Conservation (phyloP, 2,113 vertebrate species). For the Crotalus horridus region DNA sequence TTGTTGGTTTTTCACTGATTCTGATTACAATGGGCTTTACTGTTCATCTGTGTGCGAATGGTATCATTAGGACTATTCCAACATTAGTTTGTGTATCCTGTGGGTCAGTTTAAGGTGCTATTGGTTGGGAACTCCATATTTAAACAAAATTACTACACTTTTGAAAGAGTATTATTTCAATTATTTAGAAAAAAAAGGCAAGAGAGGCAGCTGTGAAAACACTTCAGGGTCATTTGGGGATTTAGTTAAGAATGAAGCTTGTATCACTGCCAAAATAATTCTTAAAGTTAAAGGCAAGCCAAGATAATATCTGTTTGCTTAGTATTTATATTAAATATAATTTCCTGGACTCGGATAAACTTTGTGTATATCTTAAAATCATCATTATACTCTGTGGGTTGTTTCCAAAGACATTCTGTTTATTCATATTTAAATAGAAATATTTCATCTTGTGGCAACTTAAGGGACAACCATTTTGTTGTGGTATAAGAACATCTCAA, state of each 20-base stretch:
- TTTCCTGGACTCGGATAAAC: not conserved
- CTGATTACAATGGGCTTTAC: not conserved
- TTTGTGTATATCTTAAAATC: not conserved
- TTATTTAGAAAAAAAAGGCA: slow-evolving; percentile 28
- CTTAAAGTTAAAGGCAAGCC: slow-evolving; percentile 4
- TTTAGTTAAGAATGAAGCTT: not conserved
- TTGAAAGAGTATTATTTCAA: not conserved
- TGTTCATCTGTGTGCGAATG: not conserved
- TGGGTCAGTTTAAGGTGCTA: not conserved
- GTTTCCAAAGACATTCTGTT: not conserved
- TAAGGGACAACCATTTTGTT: not conserved
- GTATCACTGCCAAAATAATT: slow-evolving; percentile 2
- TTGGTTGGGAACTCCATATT: not conserved
- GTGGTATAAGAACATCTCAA: not conserved
- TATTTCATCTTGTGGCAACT: not conserved
- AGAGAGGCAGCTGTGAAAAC: slow-evolving; percentile 11
- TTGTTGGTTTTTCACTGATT: not conserved
- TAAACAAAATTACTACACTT: not conserved
- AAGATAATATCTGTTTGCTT: slow-evolving; percentile 2
- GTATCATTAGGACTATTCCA: not conserved
- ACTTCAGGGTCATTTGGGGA: not conserved
- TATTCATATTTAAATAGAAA: not conserved
- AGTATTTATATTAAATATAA: not conserved
- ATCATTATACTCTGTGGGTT: not conserved
- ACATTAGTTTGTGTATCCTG: not conserved